Evolutionary conservation across 2,113 vertebrate genomes (phyloP).

Genomic region (Bos taurus): DNA sequence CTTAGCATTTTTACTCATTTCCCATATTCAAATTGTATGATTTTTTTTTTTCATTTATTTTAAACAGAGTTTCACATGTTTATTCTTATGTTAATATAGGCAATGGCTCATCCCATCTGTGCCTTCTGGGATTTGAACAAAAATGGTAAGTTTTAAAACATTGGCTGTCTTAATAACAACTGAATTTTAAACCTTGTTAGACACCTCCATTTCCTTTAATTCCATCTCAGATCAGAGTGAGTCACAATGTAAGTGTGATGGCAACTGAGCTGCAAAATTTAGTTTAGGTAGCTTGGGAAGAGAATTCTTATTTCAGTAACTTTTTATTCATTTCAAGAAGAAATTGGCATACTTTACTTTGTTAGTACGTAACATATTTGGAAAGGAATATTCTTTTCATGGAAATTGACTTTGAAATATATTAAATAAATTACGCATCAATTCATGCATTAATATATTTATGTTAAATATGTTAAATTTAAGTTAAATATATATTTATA

Average conservation of each 20-base stretch:
- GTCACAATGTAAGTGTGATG: neutral
- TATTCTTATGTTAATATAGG: slow-evolving; percentile 79
- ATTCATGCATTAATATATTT: neutral
- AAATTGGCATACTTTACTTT: neutral
- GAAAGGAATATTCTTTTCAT: neutral
- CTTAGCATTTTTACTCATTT: neutral
- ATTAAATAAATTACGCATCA: neutral
- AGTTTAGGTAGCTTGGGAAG: neutral
- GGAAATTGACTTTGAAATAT: neutral
- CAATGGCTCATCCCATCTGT: slow-evolving; percentile 81
- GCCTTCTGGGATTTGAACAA: slow-evolving; percentile 95
- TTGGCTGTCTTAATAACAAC: slow-evolving; percentile 31
- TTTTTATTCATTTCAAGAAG: neutral
- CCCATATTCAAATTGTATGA: neutral
- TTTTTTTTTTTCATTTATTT: slow-evolving; percentile 1
- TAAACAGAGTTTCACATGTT: slow-evolving; percentile 33
- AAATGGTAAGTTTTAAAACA: slow-evolving; percentile 85
- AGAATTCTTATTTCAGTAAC: neutral
- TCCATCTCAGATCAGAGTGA: neutral
- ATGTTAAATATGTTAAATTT: neutral
- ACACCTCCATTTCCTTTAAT: neutral
- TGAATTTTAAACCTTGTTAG: slow-evolving; percentile 41
- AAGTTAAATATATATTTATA: neutral
- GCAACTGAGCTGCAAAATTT: neutral
- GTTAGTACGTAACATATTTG: neutral